Conservation (phyloP, 2,888 invertebrate genomes). For the Hypomecis punctinalis region DNA sequence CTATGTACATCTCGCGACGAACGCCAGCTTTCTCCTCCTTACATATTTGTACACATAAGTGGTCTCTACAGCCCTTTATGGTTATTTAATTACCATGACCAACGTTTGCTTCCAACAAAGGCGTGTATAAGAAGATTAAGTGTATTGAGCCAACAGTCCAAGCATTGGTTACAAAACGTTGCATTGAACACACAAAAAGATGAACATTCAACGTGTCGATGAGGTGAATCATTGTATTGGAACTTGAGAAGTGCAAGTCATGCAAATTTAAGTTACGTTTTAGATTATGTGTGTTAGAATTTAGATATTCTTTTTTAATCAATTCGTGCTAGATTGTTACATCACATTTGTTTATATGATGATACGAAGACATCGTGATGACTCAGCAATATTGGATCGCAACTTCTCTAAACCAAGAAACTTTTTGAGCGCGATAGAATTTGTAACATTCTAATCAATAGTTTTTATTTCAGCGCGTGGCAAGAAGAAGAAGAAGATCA, state of each 20-base stretch:
- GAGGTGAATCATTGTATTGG: slow-evolving; percentile 8
- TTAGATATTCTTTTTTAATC: neutral
- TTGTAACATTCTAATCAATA: neutral
- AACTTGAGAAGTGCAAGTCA: neutral
- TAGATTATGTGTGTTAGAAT: neutral
- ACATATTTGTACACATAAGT: slow-evolving; percentile 43
- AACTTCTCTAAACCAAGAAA: neutral
- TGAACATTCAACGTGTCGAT: neutral
- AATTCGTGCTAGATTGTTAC: slow-evolving; percentile 21
- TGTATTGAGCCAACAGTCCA: slow-evolving; percentile 21
- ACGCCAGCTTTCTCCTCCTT: slow-evolving; percentile 57
- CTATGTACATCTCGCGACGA: slow-evolving; percentile 48
- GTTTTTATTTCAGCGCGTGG: slow-evolving; percentile 86
- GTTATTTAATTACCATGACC: slow-evolving; percentile 39
- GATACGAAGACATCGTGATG: neutral
- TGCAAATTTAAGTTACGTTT: slow-evolving; percentile 3
- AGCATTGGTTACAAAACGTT: slow-evolving; percentile 1
- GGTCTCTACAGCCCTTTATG: slow-evolving; percentile 45
- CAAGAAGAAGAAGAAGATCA: slow-evolving; percentile 92
- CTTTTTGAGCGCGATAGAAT: neutral
- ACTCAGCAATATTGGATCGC: slow-evolving; percentile 8
- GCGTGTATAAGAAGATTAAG: slow-evolving; percentile 28
- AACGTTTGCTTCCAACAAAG: slow-evolving; percentile 31
- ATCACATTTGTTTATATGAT: neutral
- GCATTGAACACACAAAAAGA: slow-evolving; percentile 3